These are phyloP conservation scores for Orcinus orca DNA, from an alignment of 2,113 vertebrate species.

Conservation along the genomic window DNA sequence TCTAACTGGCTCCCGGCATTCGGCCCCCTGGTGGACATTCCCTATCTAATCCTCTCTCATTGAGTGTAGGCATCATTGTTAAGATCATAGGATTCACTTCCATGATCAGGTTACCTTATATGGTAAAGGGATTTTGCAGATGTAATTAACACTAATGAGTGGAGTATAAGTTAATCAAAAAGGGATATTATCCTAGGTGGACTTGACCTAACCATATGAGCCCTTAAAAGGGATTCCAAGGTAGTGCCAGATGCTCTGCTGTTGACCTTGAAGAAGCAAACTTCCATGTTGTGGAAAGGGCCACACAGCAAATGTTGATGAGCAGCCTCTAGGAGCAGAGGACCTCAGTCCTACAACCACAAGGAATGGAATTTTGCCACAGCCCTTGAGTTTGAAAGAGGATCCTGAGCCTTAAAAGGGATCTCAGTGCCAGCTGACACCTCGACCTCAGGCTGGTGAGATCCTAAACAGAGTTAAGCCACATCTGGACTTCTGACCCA, in stretches of 20 bases:
- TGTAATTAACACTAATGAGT: not conserved
- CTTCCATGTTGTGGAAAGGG: not conserved
- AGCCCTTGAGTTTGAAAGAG: not conserved
- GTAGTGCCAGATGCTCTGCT: not conserved
- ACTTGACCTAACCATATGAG: not conserved
- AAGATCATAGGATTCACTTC: not conserved
- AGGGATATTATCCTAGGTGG: not conserved
- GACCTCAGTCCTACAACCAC: not conserved
- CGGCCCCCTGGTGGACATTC: not conserved
- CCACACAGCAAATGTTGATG: fast-evolving
- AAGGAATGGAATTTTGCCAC: not conserved
- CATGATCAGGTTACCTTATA: not conserved
- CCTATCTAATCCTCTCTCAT: too few relatives aligned
- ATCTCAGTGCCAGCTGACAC: not conserved
- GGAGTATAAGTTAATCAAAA: not conserved
- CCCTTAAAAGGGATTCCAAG: not conserved
- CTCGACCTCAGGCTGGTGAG: not conserved
- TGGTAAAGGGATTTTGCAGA: not conserved
- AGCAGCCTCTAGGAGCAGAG: not conserved
- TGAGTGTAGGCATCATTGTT: not conserved
- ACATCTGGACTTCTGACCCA: not conserved
- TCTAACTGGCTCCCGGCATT: not conserved
- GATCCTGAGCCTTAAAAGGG: not conserved
- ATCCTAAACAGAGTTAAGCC: not conserved
- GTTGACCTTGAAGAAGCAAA: not conserved